Base-by-base conservation (phyloP, 2,888 invertebrate species). In the Apoda limacodes region DNA sequence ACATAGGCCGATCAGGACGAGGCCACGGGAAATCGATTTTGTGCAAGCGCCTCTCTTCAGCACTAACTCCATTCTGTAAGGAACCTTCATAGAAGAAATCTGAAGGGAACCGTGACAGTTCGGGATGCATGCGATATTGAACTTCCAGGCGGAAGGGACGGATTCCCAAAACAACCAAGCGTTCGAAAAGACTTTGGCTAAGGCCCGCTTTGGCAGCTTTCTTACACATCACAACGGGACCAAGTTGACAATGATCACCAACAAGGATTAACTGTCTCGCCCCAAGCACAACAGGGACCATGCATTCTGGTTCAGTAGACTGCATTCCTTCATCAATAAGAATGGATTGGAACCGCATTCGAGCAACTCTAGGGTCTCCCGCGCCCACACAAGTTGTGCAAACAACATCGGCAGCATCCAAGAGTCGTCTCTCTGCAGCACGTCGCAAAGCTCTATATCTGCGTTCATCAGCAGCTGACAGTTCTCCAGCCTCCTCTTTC, bases 1-100 rank as follows among this genome's bases (percentile, higher is more conserved):
- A 96, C 95, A 99, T 97, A 0, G 99, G 99, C 33, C 96, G 90
- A 53, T 98, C 98, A 0, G 88, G 87, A 19, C 92, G 88, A 1
- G 99, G 99, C 98, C 98, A 99, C 0, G 98, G 97, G 60, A 99
- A 99, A 55, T 98, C 98, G 37, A 98, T 88, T 55, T 93, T 93
- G 25, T 85, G 78, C 40, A 98, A 78, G 42, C 92, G 90, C 5
- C 98, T 83, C 56, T 99, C 98, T 55, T 95, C 98, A 2, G 97
- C 93, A 48, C 97, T 96, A 2, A 99, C 98, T 2, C 99, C 99
- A 66, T 99, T 99, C 64, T 99, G 99, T 27, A 99, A 83, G 3
- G 96, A 96, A 0, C 99, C 98, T 62, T 99, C 99, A 58, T 99
- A 99, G 75, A 99, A 99, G 76, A 98, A 98, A 69, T 99, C 98